Evolutionary conservation across 2,888 invertebrate species (phyloP).

Genomic region (Phorcus lineatus): DNA sequence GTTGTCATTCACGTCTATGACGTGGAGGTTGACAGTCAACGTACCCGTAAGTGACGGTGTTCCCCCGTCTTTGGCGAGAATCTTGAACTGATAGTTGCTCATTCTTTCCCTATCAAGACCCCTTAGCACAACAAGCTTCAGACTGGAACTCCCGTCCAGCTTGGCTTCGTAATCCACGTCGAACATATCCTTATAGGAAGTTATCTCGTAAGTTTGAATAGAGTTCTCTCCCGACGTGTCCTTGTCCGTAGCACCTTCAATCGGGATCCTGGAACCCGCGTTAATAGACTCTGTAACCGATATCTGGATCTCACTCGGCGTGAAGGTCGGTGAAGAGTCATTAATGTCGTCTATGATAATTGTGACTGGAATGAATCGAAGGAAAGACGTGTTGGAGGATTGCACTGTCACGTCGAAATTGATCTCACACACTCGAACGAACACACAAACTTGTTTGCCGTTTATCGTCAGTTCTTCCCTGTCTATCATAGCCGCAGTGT

Average conservation of each 20-base stretch:
- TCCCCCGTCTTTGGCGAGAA: constrained; percentile 65
- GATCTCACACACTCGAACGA: constrained; percentile 46
- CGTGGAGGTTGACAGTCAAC: constrained; percentile 60
- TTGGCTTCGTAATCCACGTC: constrained; percentile 50
- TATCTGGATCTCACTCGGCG: constrained; percentile 47
- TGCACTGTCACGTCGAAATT: constrained; percentile 59
- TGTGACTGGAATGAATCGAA: constrained; percentile 56
- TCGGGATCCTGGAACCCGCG: constrained; percentile 22
- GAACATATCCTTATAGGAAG: constrained; percentile 58
- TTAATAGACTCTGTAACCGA: constrained; percentile 31
- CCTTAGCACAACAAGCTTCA: constrained; percentile 58
- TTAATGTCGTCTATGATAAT: constrained; percentile 58
- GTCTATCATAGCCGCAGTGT: constrained; percentile 53
- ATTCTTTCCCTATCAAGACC: constrained; percentile 59
- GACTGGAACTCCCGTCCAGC: constrained; percentile 52
- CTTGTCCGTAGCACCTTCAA: constrained; percentile 52
- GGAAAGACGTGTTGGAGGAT: constrained; percentile 46
- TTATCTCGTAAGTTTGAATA: constrained; percentile 53
- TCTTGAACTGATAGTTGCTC: constrained; percentile 58
- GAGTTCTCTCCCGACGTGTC: constrained; percentile 59
- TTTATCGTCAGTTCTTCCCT: constrained; percentile 51
- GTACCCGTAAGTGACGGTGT: constrained; percentile 59
- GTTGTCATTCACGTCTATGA: constrained; percentile 67
- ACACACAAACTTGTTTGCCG: constrained; percentile 47
- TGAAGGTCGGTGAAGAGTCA: constrained; percentile 58